Base-by-base conservation (phyloP, 2,888 invertebrate species). In the Shargacucullia verbasci region DNA sequence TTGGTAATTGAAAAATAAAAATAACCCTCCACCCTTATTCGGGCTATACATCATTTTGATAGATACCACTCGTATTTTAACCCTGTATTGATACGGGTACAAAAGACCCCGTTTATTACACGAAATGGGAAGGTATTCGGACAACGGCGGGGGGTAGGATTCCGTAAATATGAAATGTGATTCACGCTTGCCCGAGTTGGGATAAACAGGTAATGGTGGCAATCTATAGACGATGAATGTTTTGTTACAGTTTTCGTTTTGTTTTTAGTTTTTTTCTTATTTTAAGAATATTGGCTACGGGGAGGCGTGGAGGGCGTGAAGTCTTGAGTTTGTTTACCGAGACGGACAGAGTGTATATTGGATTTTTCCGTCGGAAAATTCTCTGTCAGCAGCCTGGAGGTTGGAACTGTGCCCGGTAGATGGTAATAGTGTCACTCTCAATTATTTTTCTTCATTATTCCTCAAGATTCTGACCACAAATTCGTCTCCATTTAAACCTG, bases 71-170 rank as follows among this genome's bases (percentile, higher is more conserved):
- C 69, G 74, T 74, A 74, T 69, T 73, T 73, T 69, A 74, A 63
- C 69, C 59, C 62, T 53, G 55, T 72, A 73, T 72, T 74, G 74
- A 74, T 72, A 71, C 53, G 66, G 72, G 69, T 63, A 73, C 75
- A 73, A 73, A 72, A 57, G 66, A 66, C 43, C 53, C 69, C 75
- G 75, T 73, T 70, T 73, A 74, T 73, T 63, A 73, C 63, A 52
- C 59, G 45, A 72, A 73, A 73, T 69, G 60, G 69, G 69, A 69
- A 72, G 66, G 66, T 73, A 73, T 74, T 74, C 69, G 59, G 54
- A 48, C 56, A 74, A 47, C 71, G 60, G 52, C 52, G 49, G 66
- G 70, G 59, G 64, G 59, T 60, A 54, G 46, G 53, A 64, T 56
- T 55, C 55, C 47, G 50, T 46, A 68, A 57, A 64, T 64, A 74